Evolutionary conservation across 2,888 invertebrate genomes (phyloP).

Genomic region (Syrphus vitripennis): DNA sequence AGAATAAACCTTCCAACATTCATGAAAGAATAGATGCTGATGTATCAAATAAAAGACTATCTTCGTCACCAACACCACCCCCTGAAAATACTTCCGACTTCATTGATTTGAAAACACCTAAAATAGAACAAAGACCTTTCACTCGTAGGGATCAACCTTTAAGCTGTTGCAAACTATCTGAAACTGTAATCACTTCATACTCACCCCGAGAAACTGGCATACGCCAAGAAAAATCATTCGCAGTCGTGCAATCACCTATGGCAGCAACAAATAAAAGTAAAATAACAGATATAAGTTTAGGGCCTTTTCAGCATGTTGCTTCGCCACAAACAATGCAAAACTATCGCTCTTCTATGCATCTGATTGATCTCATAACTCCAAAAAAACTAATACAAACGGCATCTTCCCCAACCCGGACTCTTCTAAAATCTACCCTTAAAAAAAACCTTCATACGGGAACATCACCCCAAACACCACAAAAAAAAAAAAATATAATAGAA

Average conservation of each 20-base stretch:
- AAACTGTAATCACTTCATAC: slow-evolving; percentile 78
- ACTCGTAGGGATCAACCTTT: slow-evolving; percentile 13
- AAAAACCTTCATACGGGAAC: slow-evolving; percentile 8
- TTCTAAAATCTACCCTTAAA: slow-evolving; percentile 41
- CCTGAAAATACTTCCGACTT: slow-evolving; percentile 28
- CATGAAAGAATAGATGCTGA: slow-evolving; percentile 28
- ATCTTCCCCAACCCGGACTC: slow-evolving; percentile 47
- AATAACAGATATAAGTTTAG: slow-evolving; percentile 73
- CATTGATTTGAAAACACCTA: slow-evolving; percentile 58
- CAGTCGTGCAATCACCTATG: slow-evolving; percentile 73
- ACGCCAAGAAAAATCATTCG: slow-evolving; percentile 77
- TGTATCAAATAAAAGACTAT: slow-evolving; percentile 5
- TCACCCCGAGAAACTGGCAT: slow-evolving; percentile 78
- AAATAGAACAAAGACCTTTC: slow-evolving; percentile 30
- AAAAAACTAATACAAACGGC: slow-evolving; percentile 67
- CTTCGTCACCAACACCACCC: not conserved
- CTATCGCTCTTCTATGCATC: slow-evolving; percentile 76
- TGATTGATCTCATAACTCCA: slow-evolving; percentile 79
- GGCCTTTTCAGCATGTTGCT: slow-evolving; percentile 73
- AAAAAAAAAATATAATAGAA: not conserved
- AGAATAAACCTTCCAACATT: slow-evolving; percentile 27
- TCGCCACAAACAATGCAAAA: slow-evolving; percentile 31
- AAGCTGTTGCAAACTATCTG: slow-evolving; percentile 72
- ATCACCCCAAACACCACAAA: slow-evolving; percentile 33
- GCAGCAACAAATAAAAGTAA: slow-evolving; percentile 39